phyloP scores from a whole-genome alignment of 2,113 vertebrate species.

The Thymallus thymallus region DNA sequence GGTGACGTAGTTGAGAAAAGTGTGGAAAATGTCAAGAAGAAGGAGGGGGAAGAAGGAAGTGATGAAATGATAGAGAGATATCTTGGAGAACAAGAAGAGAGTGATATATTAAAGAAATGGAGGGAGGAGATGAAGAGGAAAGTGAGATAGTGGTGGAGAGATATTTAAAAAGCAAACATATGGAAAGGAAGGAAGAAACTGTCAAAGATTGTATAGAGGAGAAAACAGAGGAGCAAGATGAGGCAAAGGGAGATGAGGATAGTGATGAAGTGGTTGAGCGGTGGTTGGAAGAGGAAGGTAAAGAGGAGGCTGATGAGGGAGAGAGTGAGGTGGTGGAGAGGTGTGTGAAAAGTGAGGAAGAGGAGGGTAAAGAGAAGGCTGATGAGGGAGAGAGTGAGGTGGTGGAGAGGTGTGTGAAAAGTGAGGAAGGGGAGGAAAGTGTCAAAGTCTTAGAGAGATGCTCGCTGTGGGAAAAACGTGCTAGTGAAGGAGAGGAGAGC shows the following conservation, averaged over 20 bases:
- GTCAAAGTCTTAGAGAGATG: not conserved
- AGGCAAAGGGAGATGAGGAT: not conserved
- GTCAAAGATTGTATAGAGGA: not conserved
- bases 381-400: slow-evolving; percentile 17
- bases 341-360: not conserved
- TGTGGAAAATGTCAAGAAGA: not conserved
- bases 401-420: slow-evolving; percentile 36
- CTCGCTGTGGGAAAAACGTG: not conserved
- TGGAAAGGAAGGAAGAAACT: not conserved
- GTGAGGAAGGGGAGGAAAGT: slow-evolving; percentile 17
- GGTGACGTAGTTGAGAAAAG: not conserved
- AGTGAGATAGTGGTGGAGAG: not conserved
- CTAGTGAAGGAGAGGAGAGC: slow-evolving; percentile 10
- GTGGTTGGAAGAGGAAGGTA: not conserved
- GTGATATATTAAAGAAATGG: not conserved
- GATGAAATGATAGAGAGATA: slow-evolving; percentile 3
- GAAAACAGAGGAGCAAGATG: not conserved
- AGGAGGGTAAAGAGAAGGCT: slow-evolving; percentile 24
- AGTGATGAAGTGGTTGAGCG: not conserved
- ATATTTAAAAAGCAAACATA: not conserved
- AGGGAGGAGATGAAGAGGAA: not conserved
- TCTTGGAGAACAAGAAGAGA: slow-evolving; percentile 14
- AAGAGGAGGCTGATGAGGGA: not conserved
- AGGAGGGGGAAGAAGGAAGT: slow-evolving; percentile 4
- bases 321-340: slow-evolving; percentile 12